Evolutionary conservation across 2,797 vertebrate genomes (phyloP).

Genomic region (Pteronotus mesoamericanus): DNA sequence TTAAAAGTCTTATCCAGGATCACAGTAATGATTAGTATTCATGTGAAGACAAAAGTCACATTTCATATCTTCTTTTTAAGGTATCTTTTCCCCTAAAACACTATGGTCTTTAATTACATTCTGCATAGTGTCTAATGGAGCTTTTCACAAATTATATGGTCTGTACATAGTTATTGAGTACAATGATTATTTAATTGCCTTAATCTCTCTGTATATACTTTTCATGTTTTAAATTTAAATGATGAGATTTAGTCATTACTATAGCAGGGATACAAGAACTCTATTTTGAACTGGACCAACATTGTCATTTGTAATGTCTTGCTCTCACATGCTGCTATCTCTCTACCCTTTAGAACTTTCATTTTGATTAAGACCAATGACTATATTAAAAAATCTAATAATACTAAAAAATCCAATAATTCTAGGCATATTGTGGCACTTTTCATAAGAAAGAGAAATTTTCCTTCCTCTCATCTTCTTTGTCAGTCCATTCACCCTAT

Average conservation of each 20-base stretch:
- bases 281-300: neutral
- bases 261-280: neutral
- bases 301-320: neutral
- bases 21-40: neutral
- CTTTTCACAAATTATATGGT: neutral
- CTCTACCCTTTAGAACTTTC: neutral
- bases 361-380: neutral
- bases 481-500: neutral
- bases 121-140: neutral
- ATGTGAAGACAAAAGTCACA: neutral
- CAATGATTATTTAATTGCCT: neutral
- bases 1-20: neutral
- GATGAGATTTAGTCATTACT: neutral
- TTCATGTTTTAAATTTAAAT: neutral
- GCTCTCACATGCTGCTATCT: neutral
- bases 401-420: neutral
- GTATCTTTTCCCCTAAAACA: neutral
- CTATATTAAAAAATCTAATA: neutral
- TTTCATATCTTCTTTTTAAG: neutral
- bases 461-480: neutral
- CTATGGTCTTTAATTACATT: neutral
- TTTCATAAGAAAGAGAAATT: neutral
- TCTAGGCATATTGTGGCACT: neutral
- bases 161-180: neutral
- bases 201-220: neutral